Evolutionary conservation across 2,888 invertebrate species (phyloP).

Genomic region (Amblyjoppa proteus): DNA sequence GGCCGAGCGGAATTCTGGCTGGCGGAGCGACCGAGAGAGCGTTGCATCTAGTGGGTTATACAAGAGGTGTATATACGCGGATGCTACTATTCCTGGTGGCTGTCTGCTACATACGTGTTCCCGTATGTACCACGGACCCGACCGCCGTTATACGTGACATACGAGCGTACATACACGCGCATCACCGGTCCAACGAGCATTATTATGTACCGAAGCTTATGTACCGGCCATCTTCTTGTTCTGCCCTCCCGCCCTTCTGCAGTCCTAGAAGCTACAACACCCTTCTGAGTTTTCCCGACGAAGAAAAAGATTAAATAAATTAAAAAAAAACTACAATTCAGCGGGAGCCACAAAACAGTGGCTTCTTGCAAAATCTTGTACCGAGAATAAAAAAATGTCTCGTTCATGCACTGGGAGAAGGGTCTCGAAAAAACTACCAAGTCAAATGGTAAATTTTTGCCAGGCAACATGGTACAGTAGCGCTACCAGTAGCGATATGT

Average conservation of each 20-base stretch:
- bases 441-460: no score
- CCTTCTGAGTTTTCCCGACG: conserved; percentile 4
- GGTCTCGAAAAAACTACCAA: no score
- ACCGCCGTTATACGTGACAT: conserved; percentile 68
- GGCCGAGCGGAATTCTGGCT: conserved; percentile 79
- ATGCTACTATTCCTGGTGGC: conserved; percentile 28
- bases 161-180: conserved; percentile 55
- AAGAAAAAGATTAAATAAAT: not conserved
- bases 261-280: not conserved
- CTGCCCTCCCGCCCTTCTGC: not conserved
- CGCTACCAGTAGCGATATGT: no score
- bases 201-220: conserved; percentile 52
- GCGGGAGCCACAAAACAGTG: not conserved
- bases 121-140: conserved; percentile 66
- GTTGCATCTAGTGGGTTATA: conserved; percentile 73
- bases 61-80: conserved; percentile 68
- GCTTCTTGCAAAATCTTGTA: not conserved
- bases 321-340: not conserved
- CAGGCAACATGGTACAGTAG: no score
- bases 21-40: conserved; percentile 75
- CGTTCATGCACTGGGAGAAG: no score
- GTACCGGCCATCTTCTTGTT: conserved; percentile 24
- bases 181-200: conserved; percentile 9
- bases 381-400: not conserved
- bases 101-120: conserved; percentile 51